phyloP scores from a whole-genome alignment of 2,113 vertebrate species.

The Kryptolebias marmoratus region DNA sequence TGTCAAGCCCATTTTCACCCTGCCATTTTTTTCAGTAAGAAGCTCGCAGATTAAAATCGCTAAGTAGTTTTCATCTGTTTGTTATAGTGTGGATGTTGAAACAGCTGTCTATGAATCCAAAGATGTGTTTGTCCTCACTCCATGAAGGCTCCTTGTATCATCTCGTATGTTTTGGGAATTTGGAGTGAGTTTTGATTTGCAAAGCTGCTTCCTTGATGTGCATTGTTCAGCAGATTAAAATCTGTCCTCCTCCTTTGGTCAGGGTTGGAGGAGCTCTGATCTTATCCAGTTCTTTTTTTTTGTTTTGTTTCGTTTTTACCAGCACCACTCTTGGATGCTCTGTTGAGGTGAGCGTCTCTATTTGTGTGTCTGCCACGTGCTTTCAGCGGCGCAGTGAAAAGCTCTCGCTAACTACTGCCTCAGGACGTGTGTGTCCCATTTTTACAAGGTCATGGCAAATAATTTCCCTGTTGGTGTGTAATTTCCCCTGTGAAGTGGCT shows the following conservation, averaged over 20 bases:
- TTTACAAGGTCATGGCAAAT: constrained; percentile 43
- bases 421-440: constrained; percentile 12
- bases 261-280: constrained; percentile 21
- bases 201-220: constrained; percentile 7
- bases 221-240: constrained; percentile 17
- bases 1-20: no score
- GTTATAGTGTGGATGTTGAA: constrained; percentile 14
- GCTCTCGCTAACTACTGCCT: constrained; percentile 16
- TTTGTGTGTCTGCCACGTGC: constrained; percentile 34
- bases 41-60: constrained; percentile 23
- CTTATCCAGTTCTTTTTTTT: background rate
- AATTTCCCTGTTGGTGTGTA: constrained; percentile 2
- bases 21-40: background rate
- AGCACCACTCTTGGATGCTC: background rate
- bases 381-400: constrained; percentile 13
- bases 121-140: background rate
- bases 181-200: constrained; percentile 1
- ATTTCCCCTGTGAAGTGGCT: background rate
- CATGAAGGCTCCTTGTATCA: background rate
- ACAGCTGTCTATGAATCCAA: constrained; percentile 12
- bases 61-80: constrained; percentile 22
- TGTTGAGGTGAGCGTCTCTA: constrained; percentile 6
- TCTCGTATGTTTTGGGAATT: background rate
- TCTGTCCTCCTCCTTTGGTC: constrained; percentile 7
- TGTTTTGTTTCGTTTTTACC: background rate